Base-by-base conservation (phyloP, 2,113 vertebrate genomes). In the Dinomys branickii region DNA sequence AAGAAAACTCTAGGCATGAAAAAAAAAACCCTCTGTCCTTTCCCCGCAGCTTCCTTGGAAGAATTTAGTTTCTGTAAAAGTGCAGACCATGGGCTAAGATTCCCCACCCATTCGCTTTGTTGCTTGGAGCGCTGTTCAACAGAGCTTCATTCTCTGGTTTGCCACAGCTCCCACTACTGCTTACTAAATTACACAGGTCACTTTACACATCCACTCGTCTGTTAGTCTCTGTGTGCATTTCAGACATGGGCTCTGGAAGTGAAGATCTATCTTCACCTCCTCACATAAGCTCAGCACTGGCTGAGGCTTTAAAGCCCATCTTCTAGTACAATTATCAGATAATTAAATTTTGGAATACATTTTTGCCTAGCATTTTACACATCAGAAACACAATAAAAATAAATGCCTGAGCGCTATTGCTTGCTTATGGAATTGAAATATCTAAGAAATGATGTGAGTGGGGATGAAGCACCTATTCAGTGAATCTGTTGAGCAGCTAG, bases 371-470 rank as follows among this genome's bases (percentile, higher is more conserved):
- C 2, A 75, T 91, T 95, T 82, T 86, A 69, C 35, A 91, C n/a
- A 63, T 81, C 88, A 97, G 41, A 94, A 94, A 96, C n/a, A 78
- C 22, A 44, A n/a, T 41, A 58, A 65, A 78, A 67, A 61, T 38
- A 92, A 38, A 52, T 86, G 19, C 11, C 47, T 90, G 8, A 50
- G 59, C 30, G 8, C 20, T 8, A 22, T 73, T 19, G 44, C 11
- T 94, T 5, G 44, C 41, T 4, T 77, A 78, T 33, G 88, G 54
- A 81, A 91, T 94, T 67, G 91, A 93, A 96, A 95, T 47, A 84
- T 61, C 52, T 6, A 87, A 77, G n/a, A 33, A 38, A 56, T 0
- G 13, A 7, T 7, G 17, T 4, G 2, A 0, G 10, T 7, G 7
- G 41, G 10, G 9, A 12, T 38, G 77, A 47, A 78, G 35, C 59